Conservation (phyloP, 2,797 vertebrate genomes). For the Threskiornis aethiopicus region DNA sequence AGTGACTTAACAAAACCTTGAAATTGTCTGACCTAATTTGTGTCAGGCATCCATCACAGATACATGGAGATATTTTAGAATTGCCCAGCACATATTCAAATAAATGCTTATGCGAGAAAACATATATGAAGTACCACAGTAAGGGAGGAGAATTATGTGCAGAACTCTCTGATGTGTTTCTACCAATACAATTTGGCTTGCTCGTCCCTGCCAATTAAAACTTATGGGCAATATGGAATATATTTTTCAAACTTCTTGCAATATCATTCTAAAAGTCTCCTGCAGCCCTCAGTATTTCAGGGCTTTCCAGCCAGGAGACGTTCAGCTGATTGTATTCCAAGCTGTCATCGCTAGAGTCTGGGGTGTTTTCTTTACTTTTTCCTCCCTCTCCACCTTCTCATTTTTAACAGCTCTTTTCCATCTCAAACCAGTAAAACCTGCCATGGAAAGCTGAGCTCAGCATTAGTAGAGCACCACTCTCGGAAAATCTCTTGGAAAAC, state of each 20-base stretch:
- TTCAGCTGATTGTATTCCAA: neutral
- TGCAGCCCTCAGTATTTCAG: neutral
- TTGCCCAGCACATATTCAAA: neutral
- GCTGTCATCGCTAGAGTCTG: neutral
- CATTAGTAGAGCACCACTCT: neutral
- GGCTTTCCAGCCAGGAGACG: neutral
- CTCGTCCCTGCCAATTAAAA: neutral
- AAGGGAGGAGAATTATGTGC: neutral
- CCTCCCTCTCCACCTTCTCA: neutral
- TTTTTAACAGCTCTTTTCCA: slow-evolving; percentile 18
- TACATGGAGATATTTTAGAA: fast-evolving
- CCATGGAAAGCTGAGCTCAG: neutral
- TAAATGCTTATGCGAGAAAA: neutral
- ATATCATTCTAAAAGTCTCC: neutral
- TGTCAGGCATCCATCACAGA: neutral
- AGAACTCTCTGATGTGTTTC: neutral
- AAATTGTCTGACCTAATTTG: neutral
- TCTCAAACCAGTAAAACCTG: neutral
- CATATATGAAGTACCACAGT: fast-evolving
- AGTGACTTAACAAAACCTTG: neutral
- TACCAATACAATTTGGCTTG: neutral
- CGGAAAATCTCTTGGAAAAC: neutral
- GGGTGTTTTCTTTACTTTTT: neutral
- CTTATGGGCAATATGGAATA: neutral
- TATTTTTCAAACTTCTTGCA: neutral